Conservation (phyloP, 2,888 invertebrate species). For the Acleris sparsana region DNA sequence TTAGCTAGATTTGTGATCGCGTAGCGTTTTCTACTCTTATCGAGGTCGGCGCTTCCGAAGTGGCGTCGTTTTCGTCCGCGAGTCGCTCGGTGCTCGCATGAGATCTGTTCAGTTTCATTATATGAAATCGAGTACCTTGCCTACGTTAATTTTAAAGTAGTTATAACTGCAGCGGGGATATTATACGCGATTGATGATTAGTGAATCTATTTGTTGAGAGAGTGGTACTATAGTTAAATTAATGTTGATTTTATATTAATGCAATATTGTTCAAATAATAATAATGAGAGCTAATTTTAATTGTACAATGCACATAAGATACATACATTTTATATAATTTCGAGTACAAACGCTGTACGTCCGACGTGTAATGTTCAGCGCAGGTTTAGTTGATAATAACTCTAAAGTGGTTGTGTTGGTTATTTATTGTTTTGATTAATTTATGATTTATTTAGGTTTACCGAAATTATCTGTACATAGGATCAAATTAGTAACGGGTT, state of each 20-base stretch:
- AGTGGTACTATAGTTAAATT: constrained; percentile 28
- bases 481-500: constrained; percentile 67
- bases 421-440: constrained; percentile 78
- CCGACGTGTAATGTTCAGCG: constrained; percentile 59
- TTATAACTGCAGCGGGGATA: constrained; percentile 14
- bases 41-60: constrained; percentile 39
- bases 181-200: constrained; percentile 15
- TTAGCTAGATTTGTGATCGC: constrained; percentile 79
- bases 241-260: constrained; percentile 26
- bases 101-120: constrained; percentile 32
- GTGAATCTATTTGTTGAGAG: constrained; percentile 23
- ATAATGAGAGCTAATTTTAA: constrained; percentile 31
- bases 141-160: constrained; percentile 39
- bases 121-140: constrained; percentile 45
- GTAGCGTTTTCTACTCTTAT: constrained; percentile 76
- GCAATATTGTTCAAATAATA: constrained; percentile 34
- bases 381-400: constrained; percentile 63
- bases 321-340: constrained; percentile 46
- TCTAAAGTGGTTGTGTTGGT: constrained; percentile 78
- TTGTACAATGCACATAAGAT: constrained; percentile 39
- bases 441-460: constrained; percentile 74
- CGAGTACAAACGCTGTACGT: constrained; percentile 62
- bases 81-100: constrained; percentile 41
- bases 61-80: constrained; percentile 24
- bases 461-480: constrained; percentile 65